phyloP scores from a whole-genome alignment of 2,888 invertebrate species.

The Erebia epiphron region DNA sequence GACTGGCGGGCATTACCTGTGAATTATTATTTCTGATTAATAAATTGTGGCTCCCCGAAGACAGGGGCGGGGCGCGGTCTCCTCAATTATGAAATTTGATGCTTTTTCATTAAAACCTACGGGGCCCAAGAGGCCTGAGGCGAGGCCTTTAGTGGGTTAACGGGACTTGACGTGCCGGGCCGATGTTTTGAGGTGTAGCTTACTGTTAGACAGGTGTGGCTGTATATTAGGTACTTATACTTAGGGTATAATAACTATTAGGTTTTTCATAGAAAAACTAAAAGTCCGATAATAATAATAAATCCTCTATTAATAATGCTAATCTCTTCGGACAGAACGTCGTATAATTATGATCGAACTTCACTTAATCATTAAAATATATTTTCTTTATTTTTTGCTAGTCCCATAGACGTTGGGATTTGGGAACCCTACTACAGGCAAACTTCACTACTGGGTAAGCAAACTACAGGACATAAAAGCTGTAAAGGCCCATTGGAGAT shows the following conservation, averaged over 20 bases:
- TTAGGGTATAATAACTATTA: background rate
- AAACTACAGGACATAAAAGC: too few relatives aligned
- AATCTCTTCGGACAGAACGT: too few relatives aligned
- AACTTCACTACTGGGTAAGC: too few relatives aligned
- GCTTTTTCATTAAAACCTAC: constrained; percentile 77
- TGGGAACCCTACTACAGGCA: too few relatives aligned
- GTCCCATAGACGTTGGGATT: too few relatives aligned
- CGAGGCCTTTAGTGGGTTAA: constrained; percentile 59
- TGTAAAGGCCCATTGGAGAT: too few relatives aligned
- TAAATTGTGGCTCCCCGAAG: constrained; percentile 75
- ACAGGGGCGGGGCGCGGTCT: constrained; percentile 60
- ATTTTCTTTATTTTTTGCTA: too few relatives aligned
- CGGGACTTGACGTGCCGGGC: constrained; percentile 49
- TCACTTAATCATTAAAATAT: too few relatives aligned
- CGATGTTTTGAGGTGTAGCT: constrained; percentile 42
- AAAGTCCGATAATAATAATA: too few relatives aligned
- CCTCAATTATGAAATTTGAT: constrained; percentile 79
- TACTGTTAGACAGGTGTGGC: constrained; percentile 33
- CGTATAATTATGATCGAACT: too few relatives aligned
- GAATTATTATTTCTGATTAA: constrained; percentile 84
- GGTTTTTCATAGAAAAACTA: background rate
- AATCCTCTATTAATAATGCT: too few relatives aligned
- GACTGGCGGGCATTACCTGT: constrained; percentile 70
- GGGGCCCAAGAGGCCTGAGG: constrained; percentile 58
- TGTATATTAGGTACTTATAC: background rate